Percentiles rank a stretch among this genome's conserved stretches.
These are phyloP conservation scores for Hyperoplus immaculatus DNA, from an alignment of 2,797 vertebrate genomes.

Conservation along the genomic window DNA sequence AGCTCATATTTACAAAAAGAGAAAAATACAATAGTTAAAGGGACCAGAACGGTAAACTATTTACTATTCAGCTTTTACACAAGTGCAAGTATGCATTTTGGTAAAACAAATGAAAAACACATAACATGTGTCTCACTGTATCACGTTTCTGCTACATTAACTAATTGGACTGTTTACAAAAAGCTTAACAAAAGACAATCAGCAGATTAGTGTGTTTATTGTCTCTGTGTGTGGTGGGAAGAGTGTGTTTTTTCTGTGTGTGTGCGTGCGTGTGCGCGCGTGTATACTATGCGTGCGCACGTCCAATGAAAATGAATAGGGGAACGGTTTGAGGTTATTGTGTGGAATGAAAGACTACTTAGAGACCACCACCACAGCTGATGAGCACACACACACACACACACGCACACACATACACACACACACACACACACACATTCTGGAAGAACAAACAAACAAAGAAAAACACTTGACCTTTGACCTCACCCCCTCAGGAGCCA, in stretches of 20 bases:
- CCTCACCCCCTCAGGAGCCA: slow-evolving; percentile 66
- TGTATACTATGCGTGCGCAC: background rate
- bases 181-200: slow-evolving; percentile 24
- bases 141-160: background rate
- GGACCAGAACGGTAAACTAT: background rate
- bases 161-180: slow-evolving; percentile 21
- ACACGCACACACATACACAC: slow-evolving; percentile 31
- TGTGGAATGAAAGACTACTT: slow-evolving; percentile 59
- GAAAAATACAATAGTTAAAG: background rate
- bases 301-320: slow-evolving; percentile 43
- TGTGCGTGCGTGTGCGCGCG: slow-evolving; percentile 20
- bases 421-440: slow-evolving; percentile 34
- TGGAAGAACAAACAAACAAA: slow-evolving; percentile 70
- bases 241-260: slow-evolving; percentile 17
- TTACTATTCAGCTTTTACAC: background rate
- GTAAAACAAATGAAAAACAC: background rate
- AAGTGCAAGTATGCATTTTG: background rate
- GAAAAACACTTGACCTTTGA: slow-evolving; percentile 82
- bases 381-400: slow-evolving; percentile 36
- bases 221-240: background rate
- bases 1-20: slow-evolving; percentile 27
- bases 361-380: slow-evolving; percentile 68
- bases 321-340: slow-evolving; percentile 48
- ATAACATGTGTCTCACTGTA: background rate
- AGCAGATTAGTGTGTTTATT: slow-evolving; percentile 27